Evolutionary conservation across 2,113 vertebrate species (phyloP).

Genomic region (Chaetodon auriga): DNA sequence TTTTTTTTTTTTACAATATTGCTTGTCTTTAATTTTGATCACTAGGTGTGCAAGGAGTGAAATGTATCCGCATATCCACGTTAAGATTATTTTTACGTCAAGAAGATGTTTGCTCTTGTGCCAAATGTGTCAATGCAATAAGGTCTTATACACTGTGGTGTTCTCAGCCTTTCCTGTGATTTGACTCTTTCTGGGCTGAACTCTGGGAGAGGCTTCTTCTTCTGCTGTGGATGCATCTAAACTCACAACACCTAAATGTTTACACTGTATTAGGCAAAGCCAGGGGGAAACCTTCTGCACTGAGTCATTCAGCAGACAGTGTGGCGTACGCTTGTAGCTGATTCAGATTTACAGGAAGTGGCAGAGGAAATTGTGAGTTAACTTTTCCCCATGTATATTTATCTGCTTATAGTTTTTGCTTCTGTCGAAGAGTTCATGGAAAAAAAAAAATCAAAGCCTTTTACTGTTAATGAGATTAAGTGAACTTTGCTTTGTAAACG

Average conservation of each 20-base stretch:
- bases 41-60: slow-evolving; percentile 21
- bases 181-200: slow-evolving; percentile 50
- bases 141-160: slow-evolving; percentile 79
- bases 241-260: slow-evolving; percentile 32
- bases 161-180: slow-evolving; percentile 60
- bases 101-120: slow-evolving; percentile 66
- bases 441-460: slow-evolving; percentile 46
- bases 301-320: slow-evolving; percentile 24
- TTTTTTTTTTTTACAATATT: slow-evolving; percentile 9
- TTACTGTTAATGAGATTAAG: slow-evolving; percentile 51
- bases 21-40: slow-evolving; percentile 40
- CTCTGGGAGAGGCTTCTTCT: slow-evolving; percentile 50
- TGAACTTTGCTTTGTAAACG: slow-evolving; percentile 48
- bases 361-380: slow-evolving; percentile 14
- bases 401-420: slow-evolving; percentile 59
- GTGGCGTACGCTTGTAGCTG: slow-evolving; percentile 31
- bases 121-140: slow-evolving; percentile 81
- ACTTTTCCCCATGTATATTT: slow-evolving; percentile 48
- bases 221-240: slow-evolving; percentile 63
- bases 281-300: neutral
- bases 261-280: slow-evolving; percentile 62
- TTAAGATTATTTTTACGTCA: slow-evolving; percentile 48
- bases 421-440: slow-evolving; percentile 40
- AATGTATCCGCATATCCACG: slow-evolving; percentile 9
- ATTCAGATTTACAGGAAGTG: slow-evolving; percentile 38